These are phyloP conservation scores for Eristalinus aeneus DNA, from an alignment of 2,888 invertebrate genomes.

Conservation along the genomic window DNA sequence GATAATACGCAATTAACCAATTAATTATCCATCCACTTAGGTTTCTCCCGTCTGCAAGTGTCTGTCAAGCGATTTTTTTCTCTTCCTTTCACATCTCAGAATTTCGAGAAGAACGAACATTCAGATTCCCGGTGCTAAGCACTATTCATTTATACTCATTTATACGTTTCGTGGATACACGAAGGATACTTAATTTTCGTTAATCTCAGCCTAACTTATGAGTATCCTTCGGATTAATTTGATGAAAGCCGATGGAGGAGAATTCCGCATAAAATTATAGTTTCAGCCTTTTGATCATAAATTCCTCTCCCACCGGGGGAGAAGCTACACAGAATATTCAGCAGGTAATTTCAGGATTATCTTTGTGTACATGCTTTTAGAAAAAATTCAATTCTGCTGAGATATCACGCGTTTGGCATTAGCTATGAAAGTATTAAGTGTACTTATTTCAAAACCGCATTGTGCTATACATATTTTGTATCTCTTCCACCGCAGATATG, in stretches of 20 bases:
- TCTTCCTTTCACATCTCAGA: no score
- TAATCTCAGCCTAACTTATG: constrained; percentile 17
- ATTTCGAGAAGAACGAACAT: background rate
- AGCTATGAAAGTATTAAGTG: no score
- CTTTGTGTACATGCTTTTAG: background rate
- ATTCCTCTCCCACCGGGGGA: constrained; percentile 9
- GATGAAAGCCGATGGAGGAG: background rate
- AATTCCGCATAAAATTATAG: constrained; percentile 22
- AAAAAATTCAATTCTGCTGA: no score
- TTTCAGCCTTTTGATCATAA: constrained; percentile 36
- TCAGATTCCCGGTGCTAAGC: no score
- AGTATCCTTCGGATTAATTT: background rate
- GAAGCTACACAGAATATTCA: constrained; percentile 24
- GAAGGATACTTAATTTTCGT: constrained; percentile 15
- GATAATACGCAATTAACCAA: no score
- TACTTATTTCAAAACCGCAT: no score
- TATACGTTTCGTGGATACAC: background rate
- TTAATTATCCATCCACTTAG: no score
- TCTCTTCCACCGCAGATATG: no score
- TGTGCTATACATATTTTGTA: no score
- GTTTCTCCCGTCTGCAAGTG: no score
- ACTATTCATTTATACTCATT: background rate
- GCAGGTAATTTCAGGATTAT: constrained; percentile 17
- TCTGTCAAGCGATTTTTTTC: no score
- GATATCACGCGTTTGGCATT: no score